A percentile compares a stretch with the other conserved stretches of the same genome.
Evolutionary conservation across 2,113 vertebrate species (phyloP).

Genomic region (Xiphophorus hellerii): DNA sequence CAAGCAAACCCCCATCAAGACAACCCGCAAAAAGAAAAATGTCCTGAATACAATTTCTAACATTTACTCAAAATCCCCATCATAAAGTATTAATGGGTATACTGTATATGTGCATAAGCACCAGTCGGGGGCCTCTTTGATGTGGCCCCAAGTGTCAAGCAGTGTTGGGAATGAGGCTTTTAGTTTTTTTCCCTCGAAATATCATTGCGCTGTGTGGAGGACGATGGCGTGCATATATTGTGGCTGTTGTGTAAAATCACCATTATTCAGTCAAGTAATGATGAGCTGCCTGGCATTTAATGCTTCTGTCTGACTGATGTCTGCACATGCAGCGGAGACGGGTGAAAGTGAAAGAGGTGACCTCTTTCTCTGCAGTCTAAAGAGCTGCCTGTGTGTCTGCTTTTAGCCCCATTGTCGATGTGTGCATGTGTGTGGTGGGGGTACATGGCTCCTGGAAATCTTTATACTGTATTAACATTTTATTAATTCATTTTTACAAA

Average conservation of each 20-base stretch:
- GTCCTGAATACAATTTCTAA: slow-evolving; percentile 67
- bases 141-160: slow-evolving; percentile 48
- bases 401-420: slow-evolving; percentile 22
- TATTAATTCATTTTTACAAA: neutral
- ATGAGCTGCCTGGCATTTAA: slow-evolving; percentile 67
- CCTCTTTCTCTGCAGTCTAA: slow-evolving; percentile 41
- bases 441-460: neutral
- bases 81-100: slow-evolving; percentile 79
- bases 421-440: neutral
- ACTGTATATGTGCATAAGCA: slow-evolving; percentile 57
- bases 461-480: neutral
- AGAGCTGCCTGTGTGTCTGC: slow-evolving; percentile 3
- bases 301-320: slow-evolving; percentile 65
- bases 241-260: slow-evolving; percentile 74
- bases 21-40: slow-evolving; percentile 67
- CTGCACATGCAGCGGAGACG: slow-evolving; percentile 40
- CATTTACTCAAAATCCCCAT: slow-evolving; percentile 77
- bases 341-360: slow-evolving; percentile 48
- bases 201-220: slow-evolving; percentile 24
- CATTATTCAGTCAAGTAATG: slow-evolving; percentile 75
- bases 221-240: slow-evolving; percentile 39
- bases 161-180: slow-evolving; percentile 39
- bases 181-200: slow-evolving; percentile 40
- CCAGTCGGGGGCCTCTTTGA: slow-evolving; percentile 60
- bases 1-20: slow-evolving; percentile 63